Evolutionary conservation across 2,113 vertebrate genomes (phyloP).

Genomic region (Gulo gulo): DNA sequence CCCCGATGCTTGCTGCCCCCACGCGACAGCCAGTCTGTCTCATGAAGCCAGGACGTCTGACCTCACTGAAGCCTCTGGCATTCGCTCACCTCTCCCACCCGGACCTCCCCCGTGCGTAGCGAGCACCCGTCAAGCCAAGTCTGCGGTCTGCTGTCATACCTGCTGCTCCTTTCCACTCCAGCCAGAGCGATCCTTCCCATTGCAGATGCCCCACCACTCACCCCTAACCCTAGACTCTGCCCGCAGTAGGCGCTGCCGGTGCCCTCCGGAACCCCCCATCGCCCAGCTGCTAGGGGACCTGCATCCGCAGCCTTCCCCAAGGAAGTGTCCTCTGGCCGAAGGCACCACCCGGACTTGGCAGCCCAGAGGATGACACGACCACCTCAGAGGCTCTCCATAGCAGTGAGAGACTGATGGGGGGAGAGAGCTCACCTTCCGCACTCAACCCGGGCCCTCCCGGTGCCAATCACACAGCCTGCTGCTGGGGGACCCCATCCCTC

Average conservation of each 20-base stretch:
- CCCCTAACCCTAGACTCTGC: neutral
- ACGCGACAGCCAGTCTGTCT: neutral
- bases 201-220: neutral
- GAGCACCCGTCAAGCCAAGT: neutral
- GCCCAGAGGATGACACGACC: neutral
- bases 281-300: neutral
- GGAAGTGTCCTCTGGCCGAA: neutral
- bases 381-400: neutral
- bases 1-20: too few relatives aligned
- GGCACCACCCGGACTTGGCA: too few relatives aligned
- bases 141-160: accelerated
- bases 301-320: neutral
- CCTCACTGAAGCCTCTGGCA: neutral
- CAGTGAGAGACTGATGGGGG: neutral
- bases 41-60: neutral
- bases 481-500: accelerated
- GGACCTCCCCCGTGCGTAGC: too few relatives aligned
- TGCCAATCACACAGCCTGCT: neutral
- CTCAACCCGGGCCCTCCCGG: neutral
- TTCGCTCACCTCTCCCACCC: accelerated
- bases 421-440: too few relatives aligned
- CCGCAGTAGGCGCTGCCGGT: accelerated
- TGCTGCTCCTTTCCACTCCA: neutral
- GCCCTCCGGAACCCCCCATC: too few relatives aligned
- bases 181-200: neutral